Conservation (phyloP, 2,113 vertebrate species). For the Odobenus rosmarus region DNA sequence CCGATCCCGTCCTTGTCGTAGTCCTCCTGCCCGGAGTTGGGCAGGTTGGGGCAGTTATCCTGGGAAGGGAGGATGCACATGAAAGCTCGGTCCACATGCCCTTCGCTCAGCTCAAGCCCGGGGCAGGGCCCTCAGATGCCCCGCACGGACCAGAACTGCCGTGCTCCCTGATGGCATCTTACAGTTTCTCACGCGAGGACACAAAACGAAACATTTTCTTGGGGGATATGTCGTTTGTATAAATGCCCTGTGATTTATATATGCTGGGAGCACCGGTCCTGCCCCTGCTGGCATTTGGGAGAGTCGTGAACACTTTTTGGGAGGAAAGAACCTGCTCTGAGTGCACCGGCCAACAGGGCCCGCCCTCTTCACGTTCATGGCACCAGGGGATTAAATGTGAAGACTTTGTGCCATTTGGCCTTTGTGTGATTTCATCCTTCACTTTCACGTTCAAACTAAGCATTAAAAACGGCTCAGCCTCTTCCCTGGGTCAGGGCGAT, state of each 20-base stretch:
- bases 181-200: neutral
- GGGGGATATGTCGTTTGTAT: neutral
- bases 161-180: neutral
- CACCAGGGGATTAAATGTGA: neutral
- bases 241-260: neutral
- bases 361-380: neutral
- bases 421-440: neutral
- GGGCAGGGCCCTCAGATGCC: accelerated
- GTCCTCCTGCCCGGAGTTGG: constrained; percentile 99
- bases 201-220: neutral
- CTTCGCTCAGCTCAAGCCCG: accelerated
- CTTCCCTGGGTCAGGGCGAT: neutral
- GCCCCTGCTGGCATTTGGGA: neutral
- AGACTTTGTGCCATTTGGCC: neutral
- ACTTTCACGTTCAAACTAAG: neutral
- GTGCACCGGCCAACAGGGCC: neutral
- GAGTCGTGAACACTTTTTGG: neutral
- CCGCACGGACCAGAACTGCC: neutral
- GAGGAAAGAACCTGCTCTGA: neutral
- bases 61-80: constrained; percentile 74
- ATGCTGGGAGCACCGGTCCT: neutral
- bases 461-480: neutral
- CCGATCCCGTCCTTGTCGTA: constrained; percentile 97
- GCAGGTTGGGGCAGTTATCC: constrained; percentile 98
- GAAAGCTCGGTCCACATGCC: neutral